Conservation (phyloP, 2,113 vertebrate species). For the Brachypteracias leptosomus region DNA sequence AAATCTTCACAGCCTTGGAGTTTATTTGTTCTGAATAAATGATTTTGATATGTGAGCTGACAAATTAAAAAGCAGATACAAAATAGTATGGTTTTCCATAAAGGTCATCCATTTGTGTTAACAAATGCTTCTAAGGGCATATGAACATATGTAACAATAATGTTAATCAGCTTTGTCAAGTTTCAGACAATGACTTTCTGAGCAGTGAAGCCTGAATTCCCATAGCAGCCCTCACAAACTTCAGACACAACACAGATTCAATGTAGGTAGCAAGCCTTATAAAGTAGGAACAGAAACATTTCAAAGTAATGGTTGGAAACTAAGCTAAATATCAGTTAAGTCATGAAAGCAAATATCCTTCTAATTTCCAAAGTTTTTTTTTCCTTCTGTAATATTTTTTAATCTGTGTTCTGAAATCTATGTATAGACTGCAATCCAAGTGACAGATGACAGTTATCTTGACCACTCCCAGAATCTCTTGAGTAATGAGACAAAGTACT, state of each 20-base stretch:
- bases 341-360: not conserved
- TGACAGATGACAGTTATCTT: not conserved
- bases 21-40: not conserved
- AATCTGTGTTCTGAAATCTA: not conserved
- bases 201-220: not conserved
- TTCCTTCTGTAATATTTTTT: not conserved
- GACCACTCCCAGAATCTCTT: not conserved
- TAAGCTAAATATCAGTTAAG: not conserved
- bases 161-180: not conserved
- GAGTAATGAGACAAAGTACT: not conserved
- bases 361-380: not conserved
- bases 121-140: not conserved
- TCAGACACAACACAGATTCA: not conserved
- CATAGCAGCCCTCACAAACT: not conserved
- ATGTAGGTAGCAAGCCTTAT: not conserved
- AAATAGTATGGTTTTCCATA: not conserved
- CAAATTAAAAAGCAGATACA: not conserved
- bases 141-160: not conserved
- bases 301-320: not conserved
- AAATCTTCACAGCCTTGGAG: not conserved
- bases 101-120: not conserved
- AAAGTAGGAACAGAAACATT: not conserved
- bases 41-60: not conserved
- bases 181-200: not conserved
- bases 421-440: not conserved